A percentile compares a stretch with the other conserved stretches of the same genome.
phyloP scores from a whole-genome alignment of 2,113 vertebrate species.

The Cephalopterus ornatus region DNA sequence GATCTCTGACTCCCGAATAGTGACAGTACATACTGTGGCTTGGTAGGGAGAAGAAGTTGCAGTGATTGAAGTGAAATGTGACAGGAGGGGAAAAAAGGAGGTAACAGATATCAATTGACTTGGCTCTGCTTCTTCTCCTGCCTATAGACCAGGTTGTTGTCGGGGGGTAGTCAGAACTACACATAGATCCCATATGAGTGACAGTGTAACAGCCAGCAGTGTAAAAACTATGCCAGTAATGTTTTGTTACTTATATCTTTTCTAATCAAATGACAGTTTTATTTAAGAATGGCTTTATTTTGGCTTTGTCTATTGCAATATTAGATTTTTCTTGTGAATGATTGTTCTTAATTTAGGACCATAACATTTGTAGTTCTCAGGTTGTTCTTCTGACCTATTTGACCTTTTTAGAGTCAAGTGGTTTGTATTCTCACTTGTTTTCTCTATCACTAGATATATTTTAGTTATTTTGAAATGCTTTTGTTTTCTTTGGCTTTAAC shows the following conservation, averaged over 20 bases:
- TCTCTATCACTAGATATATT: neutral
- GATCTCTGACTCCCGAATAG: neutral
- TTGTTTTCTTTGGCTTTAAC: neutral
- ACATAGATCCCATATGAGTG: neutral
- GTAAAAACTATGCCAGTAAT: neutral
- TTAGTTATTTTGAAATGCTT: neutral
- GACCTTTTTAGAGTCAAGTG: neutral
- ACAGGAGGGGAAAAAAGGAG: neutral
- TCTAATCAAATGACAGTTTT: neutral
- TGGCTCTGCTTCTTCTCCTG: neutral
- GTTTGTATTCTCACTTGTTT: neutral
- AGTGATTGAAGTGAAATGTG: neutral
- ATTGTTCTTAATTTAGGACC: neutral
- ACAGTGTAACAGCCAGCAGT: neutral
- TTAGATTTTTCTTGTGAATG: neutral
- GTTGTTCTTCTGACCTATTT: neutral
- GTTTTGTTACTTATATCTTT: neutral
- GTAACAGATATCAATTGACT: neutral
- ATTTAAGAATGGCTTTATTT: neutral
- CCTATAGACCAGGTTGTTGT: neutral
- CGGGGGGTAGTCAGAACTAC: neutral
- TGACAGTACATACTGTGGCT: neutral
- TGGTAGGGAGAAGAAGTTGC: neutral
- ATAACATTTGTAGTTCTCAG: neutral
- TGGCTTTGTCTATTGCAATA: neutral